Evolutionary conservation across 2,797 vertebrate genomes (phyloP).

Genomic region (Buceros bicornis): DNA sequence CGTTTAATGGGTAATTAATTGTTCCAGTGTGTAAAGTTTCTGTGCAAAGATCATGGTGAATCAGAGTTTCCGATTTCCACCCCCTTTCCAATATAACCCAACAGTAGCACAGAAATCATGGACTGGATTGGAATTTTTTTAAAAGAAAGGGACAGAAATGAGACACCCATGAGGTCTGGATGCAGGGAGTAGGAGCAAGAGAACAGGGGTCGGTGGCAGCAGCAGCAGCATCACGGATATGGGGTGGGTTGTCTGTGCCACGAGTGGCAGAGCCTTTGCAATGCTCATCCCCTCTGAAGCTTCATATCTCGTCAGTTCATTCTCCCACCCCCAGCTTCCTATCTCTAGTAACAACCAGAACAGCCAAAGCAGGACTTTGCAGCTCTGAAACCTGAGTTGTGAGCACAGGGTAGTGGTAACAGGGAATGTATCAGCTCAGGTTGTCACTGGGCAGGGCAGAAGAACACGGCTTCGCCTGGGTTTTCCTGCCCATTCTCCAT

Average conservation of each 20-base stretch:
- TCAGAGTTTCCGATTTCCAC: constrained; percentile 70
- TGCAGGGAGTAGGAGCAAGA: accelerated
- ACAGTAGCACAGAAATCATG: constrained; percentile 27
- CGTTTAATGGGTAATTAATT: constrained; percentile 75
- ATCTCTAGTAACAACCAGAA: not conserved
- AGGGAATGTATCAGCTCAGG: not conserved
- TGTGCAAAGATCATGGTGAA: constrained; percentile 57
- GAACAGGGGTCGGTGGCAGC: not conserved
- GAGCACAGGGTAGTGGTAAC: not conserved
- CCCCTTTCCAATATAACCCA: not conserved
- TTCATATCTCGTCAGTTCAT: not conserved
- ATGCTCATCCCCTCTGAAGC: not conserved
- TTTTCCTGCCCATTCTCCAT: too few species aligned
- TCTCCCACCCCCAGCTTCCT: not conserved
- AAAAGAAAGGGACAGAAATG: not conserved
- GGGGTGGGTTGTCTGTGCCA: too few species aligned
- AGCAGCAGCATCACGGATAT: not conserved
- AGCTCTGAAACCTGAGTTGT: not conserved
- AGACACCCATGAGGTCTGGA: not conserved
- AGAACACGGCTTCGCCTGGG: too few species aligned
- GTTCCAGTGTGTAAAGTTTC: constrained; percentile 66
- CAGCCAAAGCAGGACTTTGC: accelerated
- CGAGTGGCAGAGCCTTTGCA: not conserved
- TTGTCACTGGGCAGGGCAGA: too few species aligned
- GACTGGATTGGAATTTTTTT: not conserved